phyloP scores from a whole-genome alignment of 2,888 invertebrate species.

The Spilosoma lubricipeda region DNA sequence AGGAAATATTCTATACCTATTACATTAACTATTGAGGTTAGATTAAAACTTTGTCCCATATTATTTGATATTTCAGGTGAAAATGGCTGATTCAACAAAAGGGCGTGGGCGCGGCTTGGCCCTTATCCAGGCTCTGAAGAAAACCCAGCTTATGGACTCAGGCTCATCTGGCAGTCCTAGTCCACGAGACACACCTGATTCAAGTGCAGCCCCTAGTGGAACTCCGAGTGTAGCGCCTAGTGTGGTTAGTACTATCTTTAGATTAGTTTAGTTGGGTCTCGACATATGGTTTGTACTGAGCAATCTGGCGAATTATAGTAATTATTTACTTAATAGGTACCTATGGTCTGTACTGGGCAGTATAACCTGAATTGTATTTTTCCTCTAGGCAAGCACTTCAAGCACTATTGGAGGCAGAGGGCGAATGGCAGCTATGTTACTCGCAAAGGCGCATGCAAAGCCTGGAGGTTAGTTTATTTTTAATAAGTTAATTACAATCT shows the following conservation, averaged over 20 bases:
- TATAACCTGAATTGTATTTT: background rate
- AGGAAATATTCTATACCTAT: background rate
- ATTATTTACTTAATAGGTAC: background rate
- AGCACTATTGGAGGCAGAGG: constrained; percentile 70
- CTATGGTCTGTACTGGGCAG: too few relatives aligned
- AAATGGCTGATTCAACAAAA: constrained; percentile 69
- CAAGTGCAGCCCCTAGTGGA: constrained; percentile 42
- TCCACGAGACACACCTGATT: constrained; percentile 58
- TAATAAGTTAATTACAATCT: background rate
- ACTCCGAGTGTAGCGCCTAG: constrained; percentile 61
- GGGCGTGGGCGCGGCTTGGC: constrained; percentile 78
- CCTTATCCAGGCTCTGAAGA: constrained; percentile 71
- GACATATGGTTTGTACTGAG: background rate
- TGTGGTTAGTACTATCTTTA: constrained; percentile 55
- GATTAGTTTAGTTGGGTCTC: background rate
- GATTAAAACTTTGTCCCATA: background rate
- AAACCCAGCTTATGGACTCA: constrained; percentile 63
- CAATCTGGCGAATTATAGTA: background rate
- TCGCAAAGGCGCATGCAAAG: constrained; percentile 68
- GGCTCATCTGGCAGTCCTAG: constrained; percentile 58
- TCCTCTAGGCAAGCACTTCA: constrained; percentile 27
- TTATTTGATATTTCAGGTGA: constrained; percentile 25
- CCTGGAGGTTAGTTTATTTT: constrained; percentile 59
- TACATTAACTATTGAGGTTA: background rate
- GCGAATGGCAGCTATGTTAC: constrained; percentile 68